Percentiles rank a stretch among this genome's conserved stretches.
These are phyloP conservation scores for Eudasyphora cyanicolor DNA, from an alignment of 2,888 invertebrate genomes.

Conservation along the genomic window DNA sequence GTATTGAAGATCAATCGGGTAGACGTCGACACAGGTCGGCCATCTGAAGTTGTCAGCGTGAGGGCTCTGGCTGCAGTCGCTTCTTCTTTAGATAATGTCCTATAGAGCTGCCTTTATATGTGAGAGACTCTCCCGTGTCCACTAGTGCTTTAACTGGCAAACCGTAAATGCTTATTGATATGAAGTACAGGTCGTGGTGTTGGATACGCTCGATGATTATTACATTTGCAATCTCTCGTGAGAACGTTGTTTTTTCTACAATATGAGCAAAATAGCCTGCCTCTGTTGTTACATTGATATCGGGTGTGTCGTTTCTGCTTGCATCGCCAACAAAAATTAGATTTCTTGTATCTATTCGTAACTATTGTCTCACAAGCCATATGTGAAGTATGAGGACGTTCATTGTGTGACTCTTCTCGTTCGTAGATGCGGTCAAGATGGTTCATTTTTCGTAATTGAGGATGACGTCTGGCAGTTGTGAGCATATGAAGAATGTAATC, in stretches of 20 bases:
- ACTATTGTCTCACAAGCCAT: neutral
- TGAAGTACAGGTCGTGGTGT: neutral
- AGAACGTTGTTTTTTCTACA: neutral
- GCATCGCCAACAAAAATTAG: neutral
- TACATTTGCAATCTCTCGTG: neutral
- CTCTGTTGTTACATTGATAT: neutral
- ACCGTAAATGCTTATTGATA: neutral
- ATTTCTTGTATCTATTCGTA: too few relatives aligned
- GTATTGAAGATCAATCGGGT: too few relatives aligned
- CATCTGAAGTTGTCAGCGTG: too few relatives aligned
- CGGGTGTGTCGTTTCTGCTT: neutral
- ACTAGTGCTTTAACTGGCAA: neutral
- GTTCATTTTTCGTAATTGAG: neutral
- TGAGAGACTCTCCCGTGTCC: too few relatives aligned
- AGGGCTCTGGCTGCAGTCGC: too few relatives aligned
- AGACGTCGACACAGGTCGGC: too few relatives aligned
- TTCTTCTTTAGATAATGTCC: too few relatives aligned
- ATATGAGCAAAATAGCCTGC: neutral
- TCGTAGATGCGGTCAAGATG: conserved; percentile 13
- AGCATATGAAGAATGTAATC: conserved; percentile 33
- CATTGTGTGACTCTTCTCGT: neutral
- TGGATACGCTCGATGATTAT: too few relatives aligned
- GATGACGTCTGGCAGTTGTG: neutral
- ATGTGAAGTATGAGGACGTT: neutral
- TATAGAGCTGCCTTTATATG: too few relatives aligned